These are phyloP conservation scores for Montipora cactus DNA, from an alignment of 64 coral and sea anemone genomes.

Conservation along the genomic window DNA sequence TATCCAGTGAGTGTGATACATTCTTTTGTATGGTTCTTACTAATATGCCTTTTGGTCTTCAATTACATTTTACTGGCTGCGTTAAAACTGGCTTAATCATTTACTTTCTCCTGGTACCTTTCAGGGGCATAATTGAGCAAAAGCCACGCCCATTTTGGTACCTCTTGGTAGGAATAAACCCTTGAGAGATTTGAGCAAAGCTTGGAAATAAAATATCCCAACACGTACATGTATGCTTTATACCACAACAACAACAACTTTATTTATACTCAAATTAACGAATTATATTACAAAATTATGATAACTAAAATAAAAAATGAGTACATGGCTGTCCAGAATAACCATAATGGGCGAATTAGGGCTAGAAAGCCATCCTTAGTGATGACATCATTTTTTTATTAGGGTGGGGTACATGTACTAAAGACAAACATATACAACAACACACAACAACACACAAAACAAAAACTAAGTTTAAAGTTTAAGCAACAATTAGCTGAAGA, in stretches of 20 bases:
- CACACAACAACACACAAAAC: neutral
- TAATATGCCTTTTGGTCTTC: constrained; percentile 46
- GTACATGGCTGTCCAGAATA: constrained; percentile 26
- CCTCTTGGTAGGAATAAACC: constrained; percentile 26
- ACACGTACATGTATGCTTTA: constrained; percentile 9
- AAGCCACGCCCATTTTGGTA: constrained; percentile 40
- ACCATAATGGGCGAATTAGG: neutral
- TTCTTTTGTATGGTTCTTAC: constrained; percentile 30
- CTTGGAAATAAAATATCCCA: constrained; percentile 44
- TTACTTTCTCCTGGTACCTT: constrained; percentile 35
- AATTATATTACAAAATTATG: neutral
- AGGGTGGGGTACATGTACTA: neutral
- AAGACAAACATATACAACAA: constrained; percentile 1
- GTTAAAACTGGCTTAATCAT: constrained; percentile 30
- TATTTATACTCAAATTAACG: neutral
- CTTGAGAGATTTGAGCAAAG: constrained; percentile 43
- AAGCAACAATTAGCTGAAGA: neutral
- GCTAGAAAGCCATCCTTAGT: neutral
- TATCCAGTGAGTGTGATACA: constrained; percentile 34
- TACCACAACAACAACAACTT: constrained; percentile 24
- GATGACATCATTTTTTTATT: neutral
- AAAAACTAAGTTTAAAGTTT: neutral
- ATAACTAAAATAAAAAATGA: neutral
- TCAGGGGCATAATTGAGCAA: constrained; percentile 26
- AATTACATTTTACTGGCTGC: constrained; percentile 24